Conservation (phyloP, 2,797 vertebrate species). For the Harpagifer antarcticus region DNA sequence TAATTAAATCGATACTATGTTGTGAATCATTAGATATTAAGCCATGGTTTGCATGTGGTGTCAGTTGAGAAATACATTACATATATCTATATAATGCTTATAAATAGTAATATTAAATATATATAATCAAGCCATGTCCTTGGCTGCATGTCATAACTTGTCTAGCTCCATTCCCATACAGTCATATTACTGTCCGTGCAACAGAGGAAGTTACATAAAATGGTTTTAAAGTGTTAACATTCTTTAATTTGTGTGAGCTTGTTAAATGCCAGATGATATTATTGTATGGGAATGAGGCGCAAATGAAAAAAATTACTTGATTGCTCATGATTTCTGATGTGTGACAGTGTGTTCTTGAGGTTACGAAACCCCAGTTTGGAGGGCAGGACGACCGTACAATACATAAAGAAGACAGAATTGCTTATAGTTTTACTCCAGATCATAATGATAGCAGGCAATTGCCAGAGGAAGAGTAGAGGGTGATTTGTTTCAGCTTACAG, state of each 20-base stretch:
- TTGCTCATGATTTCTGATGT: neutral
- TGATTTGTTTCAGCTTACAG: constrained; percentile 68
- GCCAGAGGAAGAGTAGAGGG: constrained; percentile 34
- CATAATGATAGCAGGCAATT: constrained; percentile 26
- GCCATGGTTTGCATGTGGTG: neutral
- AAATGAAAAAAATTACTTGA: neutral
- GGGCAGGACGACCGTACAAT: neutral
- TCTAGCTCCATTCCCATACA: neutral
- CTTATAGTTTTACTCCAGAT: constrained; percentile 29
- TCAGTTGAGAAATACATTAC: neutral
- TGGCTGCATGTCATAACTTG: neutral
- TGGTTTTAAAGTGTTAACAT: too few species aligned
- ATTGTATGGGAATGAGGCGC: neutral
- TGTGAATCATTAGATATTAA: neutral
- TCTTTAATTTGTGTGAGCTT: neutral
- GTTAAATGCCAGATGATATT: neutral
- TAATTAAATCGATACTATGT: too few species aligned
- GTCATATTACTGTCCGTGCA: neutral
- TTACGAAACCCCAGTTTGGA: neutral
- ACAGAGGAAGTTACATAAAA: neutral
- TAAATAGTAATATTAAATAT: neutral
- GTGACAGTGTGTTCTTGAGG: neutral
- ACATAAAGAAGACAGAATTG: neutral
- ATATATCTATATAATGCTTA: neutral
- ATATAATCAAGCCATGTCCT: neutral